A percentile compares a stretch with the other conserved stretches of the same genome.
These are phyloP conservation scores for Dicycla oo DNA, from an alignment of 2,888 invertebrate species.

Conservation along the genomic window DNA sequence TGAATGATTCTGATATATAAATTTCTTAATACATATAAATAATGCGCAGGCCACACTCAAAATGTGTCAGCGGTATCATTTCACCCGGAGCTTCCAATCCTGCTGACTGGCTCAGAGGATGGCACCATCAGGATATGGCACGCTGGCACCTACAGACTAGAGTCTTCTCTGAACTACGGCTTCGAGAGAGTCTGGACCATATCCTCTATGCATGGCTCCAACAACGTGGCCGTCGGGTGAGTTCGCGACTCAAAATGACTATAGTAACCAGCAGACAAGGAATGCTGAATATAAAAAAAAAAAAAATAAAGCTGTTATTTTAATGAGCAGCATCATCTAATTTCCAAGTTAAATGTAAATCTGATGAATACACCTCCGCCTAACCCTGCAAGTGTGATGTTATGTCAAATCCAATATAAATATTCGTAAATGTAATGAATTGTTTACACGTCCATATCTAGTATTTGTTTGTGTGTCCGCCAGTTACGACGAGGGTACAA, in stretches of 20 bases:
- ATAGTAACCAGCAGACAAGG: not conserved
- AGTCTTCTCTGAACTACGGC: slow-evolving; percentile 99
- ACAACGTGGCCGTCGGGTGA: slow-evolving; percentile 98
- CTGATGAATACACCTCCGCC: not conserved
- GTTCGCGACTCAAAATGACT: slow-evolving; percentile 49
- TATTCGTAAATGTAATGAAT: slow-evolving; percentile 30
- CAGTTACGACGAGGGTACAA: slow-evolving; percentile 98
- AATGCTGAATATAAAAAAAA: not conserved
- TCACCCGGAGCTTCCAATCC: slow-evolving; percentile 99
- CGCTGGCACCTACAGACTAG: slow-evolving; percentile 98
- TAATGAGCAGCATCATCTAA: not conserved
- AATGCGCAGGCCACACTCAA: slow-evolving; percentile 95
- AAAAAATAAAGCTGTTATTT: not conserved
- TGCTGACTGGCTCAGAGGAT: slow-evolving; percentile 99
- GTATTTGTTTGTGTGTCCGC: slow-evolving; percentile 29
- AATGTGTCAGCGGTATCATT: slow-evolving; percentile 99
- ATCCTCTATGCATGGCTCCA: slow-evolving; percentile 97
- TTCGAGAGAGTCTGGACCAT: slow-evolving; percentile 99
- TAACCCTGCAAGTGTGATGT: not conserved
- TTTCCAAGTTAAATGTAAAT: not conserved
- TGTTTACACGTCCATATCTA: slow-evolving; percentile 37
- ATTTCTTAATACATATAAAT: not conserved
- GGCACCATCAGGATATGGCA: slow-evolving; percentile 99
- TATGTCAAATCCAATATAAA: slow-evolving; percentile 12
- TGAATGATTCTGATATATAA: not conserved